phyloP scores from a whole-genome alignment of 2,113 vertebrate species.

The Benitochromis conjunctus region DNA sequence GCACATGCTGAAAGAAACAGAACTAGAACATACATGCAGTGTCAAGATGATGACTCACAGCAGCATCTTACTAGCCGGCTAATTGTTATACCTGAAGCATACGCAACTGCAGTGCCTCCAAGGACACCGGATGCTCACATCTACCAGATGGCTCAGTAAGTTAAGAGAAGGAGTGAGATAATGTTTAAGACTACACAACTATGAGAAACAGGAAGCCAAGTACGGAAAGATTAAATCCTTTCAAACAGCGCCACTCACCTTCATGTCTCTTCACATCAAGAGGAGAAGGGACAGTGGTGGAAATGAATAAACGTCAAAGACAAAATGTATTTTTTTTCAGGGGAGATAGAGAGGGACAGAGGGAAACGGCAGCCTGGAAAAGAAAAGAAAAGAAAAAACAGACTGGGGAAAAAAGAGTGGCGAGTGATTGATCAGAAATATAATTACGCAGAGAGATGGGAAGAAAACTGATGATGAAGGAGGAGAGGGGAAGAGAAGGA shows the following conservation, averaged over 20 bases:
- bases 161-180: slow-evolving; percentile 4
- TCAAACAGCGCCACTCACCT: slow-evolving; percentile 64
- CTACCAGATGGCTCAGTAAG: slow-evolving; percentile 18
- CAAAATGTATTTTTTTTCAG: not conserved
- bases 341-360: not conserved
- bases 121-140: slow-evolving; percentile 37
- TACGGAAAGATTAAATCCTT: not conserved
- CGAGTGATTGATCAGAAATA: slow-evolving; percentile 8
- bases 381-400: not conserved
- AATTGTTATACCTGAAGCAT: slow-evolving; percentile 51
- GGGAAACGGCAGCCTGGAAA: not conserved
- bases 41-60: slow-evolving; percentile 51
- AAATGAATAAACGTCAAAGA: slow-evolving; percentile 33
- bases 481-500: slow-evolving; percentile 11
- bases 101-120: slow-evolving; percentile 33
- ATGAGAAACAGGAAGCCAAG: not conserved
- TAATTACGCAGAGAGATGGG: not conserved
- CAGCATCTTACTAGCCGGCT: not conserved
- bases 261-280: slow-evolving; percentile 40
- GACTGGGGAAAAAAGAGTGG: not conserved
- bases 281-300: slow-evolving; percentile 18
- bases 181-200: not conserved
- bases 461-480: slow-evolving; percentile 24
- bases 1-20: slow-evolving; percentile 15
- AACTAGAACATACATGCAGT: slow-evolving; percentile 27